These are phyloP conservation scores for Brienomyrus longianalis DNA, from an alignment of 2,113 vertebrate genomes.

Conservation along the genomic window DNA sequence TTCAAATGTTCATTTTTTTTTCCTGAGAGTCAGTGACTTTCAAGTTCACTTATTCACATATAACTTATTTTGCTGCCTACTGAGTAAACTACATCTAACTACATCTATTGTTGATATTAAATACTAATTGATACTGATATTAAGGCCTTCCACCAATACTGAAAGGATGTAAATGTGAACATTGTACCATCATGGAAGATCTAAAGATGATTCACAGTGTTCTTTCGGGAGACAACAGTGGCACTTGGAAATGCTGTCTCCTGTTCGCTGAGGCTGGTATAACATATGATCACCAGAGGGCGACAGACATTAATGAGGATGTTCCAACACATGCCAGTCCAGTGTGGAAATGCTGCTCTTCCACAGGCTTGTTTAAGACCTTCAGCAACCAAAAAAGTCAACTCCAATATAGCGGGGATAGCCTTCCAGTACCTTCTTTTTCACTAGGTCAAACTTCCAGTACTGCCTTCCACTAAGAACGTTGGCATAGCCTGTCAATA, in stretches of 20 bases:
- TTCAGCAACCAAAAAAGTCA: constrained; percentile 76
- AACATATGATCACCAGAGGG: background rate
- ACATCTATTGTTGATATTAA: background rate
- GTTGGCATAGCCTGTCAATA: constrained; percentile 74
- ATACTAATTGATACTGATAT: background rate
- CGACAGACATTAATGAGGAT: background rate
- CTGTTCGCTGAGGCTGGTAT: background rate
- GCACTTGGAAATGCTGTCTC: background rate
- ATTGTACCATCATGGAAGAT: background rate
- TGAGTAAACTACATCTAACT: background rate
- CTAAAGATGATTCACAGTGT: background rate
- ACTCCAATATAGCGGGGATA: constrained; percentile 75
- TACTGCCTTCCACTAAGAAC: constrained; percentile 76
- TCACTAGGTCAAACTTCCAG: constrained; percentile 84
- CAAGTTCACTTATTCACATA: background rate
- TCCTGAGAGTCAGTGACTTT: constrained; percentile 38
- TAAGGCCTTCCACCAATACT: background rate
- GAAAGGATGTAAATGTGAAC: background rate
- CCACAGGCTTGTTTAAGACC: constrained; percentile 15
- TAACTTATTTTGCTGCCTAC: background rate
- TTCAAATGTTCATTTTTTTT: constrained; percentile 30
- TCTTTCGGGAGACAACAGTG: background rate
- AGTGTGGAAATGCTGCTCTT: constrained; percentile 7
- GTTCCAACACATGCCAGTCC: background rate
- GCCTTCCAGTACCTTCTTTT: constrained; percentile 74